Evolutionary conservation across 2,797 vertebrate genomes (phyloP).

Genomic region (Melanotaenia nigrans): DNA sequence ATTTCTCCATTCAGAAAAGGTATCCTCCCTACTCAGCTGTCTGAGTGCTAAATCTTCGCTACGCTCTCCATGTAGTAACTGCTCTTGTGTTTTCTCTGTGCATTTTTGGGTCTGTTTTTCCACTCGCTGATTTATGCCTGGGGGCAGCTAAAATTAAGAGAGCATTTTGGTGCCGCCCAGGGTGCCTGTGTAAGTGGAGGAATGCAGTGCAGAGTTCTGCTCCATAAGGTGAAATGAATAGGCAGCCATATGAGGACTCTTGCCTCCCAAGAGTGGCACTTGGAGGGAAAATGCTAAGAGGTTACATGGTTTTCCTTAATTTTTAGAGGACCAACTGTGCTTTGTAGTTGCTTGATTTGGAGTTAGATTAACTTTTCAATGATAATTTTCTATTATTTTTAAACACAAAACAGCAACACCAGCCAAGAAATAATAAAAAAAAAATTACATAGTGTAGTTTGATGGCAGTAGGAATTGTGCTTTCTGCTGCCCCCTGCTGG

Average conservation of each 20-base stretch:
- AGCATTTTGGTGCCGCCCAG: constrained; percentile 82
- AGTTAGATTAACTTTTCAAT: not conserved
- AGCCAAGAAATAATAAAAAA: constrained; percentile 45
- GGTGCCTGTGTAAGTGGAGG: constrained; percentile 80
- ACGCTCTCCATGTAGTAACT: constrained; percentile 60
- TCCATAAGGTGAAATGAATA: constrained; percentile 83
- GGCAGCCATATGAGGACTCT: constrained; percentile 70
- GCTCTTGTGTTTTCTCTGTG: constrained; percentile 78
- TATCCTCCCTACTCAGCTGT: constrained; percentile 42
- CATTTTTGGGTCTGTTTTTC: constrained; percentile 85
- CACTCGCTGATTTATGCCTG: constrained; percentile 83
- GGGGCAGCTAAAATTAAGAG: constrained; percentile 84
- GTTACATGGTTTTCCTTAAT: constrained; percentile 19
- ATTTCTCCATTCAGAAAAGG: constrained; percentile 49
- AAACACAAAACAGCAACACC: constrained; percentile 35
- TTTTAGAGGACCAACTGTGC: constrained; percentile 10
- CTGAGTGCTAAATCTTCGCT: constrained; percentile 60
- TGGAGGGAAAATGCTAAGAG: constrained; percentile 54
- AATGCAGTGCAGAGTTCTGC: constrained; percentile 77
- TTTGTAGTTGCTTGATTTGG: constrained; percentile 17
- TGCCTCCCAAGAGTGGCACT: constrained; percentile 52
- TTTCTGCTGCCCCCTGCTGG: constrained; percentile 77
- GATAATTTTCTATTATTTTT: constrained; percentile 39
- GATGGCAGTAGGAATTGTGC: constrained; percentile 35
- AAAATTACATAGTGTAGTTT: constrained; percentile 6